Evolutionary conservation across 2,797 vertebrate species (phyloP), one percentile per base, ranked within the genome.

Genomic region (Dermochelys coriacea): DNA sequence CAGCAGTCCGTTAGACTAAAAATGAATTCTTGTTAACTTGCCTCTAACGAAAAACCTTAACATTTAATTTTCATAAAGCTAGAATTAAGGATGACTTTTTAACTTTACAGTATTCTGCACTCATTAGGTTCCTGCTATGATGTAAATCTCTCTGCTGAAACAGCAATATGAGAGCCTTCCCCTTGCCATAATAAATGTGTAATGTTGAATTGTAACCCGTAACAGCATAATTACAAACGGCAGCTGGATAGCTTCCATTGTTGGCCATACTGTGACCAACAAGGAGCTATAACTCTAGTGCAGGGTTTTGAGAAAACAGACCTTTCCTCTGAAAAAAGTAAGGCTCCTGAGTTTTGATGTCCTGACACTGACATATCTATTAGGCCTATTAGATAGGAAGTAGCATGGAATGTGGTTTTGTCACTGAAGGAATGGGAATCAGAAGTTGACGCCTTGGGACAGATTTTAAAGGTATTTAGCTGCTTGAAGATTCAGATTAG

Each of bases 31-130:
- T 41, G 41, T 41, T 41, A 41, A 54, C 79, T 92, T 54, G 54
- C 90, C 94, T 95, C 89, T 78, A 90, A 75, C 49, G 59, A 93
- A 95, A 95, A 92, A n/a, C 71, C 84, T 86, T 45, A 84, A 51
- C 59, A 29, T 92, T 93, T 83, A 82, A 91, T 95, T 96, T 85
- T 94, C 91, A 84, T 93, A 84, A 59, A 74, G 80, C 37, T 74
- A 89, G 93, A 96, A 93, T 91, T 95, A 95, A 96, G 78, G 78
- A 59, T 96, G 91, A 80, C 74, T 95, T 94, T 91, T 94, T 91
- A 94, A 89, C 89, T 79, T 85, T 31, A 5, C 27, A 78, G 71
- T 90, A 94, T 84, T 52, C 82, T 12, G 27, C 34, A 31, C 84
- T n/a, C 64, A 5, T 87, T 84, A 92, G 87, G 29, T 54, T 94